Base-by-base conservation (phyloP, 2,797 vertebrate species). In the Platalea minor region DNA sequence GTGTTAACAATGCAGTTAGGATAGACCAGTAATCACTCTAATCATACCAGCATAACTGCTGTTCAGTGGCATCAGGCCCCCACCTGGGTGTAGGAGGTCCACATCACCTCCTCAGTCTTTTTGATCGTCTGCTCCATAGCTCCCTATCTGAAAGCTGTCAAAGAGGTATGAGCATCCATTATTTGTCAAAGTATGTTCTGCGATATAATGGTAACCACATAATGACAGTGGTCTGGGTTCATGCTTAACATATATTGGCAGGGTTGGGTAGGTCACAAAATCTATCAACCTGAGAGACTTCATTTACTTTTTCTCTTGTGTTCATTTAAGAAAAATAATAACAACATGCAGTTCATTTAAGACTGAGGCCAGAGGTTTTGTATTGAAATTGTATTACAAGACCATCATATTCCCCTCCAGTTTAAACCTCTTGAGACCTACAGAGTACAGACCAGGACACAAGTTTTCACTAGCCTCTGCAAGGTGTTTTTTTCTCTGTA, bases 61-160 rank as follows among this genome's bases (percentile, higher is more conserved):
- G 21, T 41, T 59, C 54, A 65, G 67, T 10, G 16, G 4, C n/a
- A 51, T 35, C 75, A 63, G 23, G 6, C 9, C 39, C 7, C 2
- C 14, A 51, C 8, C 21, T 29, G 19, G 2, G 6, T 45, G 50
- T 77, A 51, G 54, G 51, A 50, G 28, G 6, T 73, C n/a, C n/a
- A 2, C 18, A 19, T 50, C 26, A 5, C 24, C 11, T 51, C 13
- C n/a, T 94, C 29, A 13, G 45, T 25, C 50, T 39, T 79, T 70
- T 64, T 0, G 0, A 11, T 9, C 17, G 0, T 37, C 50, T 82
- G 20, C 19, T 61, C 43, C 33, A 28, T 31, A 53, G 65, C n/a
- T 80, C 24, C 19, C 11, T 26, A 2, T n/a, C 41, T 51, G 59
- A 76, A 59, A 43, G 11, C 25, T 85, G 18, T 11, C 60, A 51